Percentiles rank a stretch among this genome's conserved stretches.
These are phyloP conservation scores for Aegotheles bennettii DNA, from an alignment of 2,113 vertebrate species.

Conservation along the genomic window DNA sequence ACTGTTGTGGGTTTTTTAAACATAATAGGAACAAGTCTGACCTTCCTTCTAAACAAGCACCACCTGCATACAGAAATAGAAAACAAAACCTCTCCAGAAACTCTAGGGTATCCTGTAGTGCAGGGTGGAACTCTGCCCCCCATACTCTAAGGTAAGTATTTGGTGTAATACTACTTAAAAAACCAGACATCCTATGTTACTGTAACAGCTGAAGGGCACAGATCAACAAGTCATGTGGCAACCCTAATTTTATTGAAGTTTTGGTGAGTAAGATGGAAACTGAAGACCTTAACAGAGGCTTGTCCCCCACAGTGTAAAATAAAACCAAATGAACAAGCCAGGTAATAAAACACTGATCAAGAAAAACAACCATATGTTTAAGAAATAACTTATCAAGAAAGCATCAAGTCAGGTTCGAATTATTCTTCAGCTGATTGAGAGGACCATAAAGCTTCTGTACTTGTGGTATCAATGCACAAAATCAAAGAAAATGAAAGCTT, in stretches of 20 bases:
- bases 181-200: neutral
- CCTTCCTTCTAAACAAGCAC: neutral
- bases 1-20: neutral
- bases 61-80: neutral
- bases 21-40: rapidly evolving
- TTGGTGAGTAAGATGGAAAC: neutral
- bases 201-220: neutral
- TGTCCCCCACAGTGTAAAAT: neutral
- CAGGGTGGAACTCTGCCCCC: neutral
- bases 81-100: neutral
- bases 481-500: neutral
- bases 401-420: neutral
- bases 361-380: neutral
- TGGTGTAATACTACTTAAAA: neutral
- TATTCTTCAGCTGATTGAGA: neutral
- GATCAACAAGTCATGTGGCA: neutral
- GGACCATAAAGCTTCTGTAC: neutral
- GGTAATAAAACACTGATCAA: neutral
- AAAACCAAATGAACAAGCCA: neutral
- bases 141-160: neutral
- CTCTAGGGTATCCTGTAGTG: rapidly evolving
- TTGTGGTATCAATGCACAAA: neutral
- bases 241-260: neutral
- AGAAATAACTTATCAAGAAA: neutral
- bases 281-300: neutral